phyloP scores from a whole-genome alignment of 2,797 vertebrate species.

The Odontamblyopus lacepedii region DNA sequence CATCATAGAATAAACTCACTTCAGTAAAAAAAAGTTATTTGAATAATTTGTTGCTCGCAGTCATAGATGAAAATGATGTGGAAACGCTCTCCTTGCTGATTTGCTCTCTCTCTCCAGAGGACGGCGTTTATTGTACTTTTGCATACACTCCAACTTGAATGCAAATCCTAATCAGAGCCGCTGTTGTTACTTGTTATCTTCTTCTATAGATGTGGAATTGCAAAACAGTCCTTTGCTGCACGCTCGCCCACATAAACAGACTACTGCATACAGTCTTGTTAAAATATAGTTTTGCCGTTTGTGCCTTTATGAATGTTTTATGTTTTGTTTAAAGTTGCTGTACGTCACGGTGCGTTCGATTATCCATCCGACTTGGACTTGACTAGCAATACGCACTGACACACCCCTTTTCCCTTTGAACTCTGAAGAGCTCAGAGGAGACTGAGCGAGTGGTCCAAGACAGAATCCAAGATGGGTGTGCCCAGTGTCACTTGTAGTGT shows the following conservation, averaged over 20 bases:
- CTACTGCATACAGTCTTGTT: neutral
- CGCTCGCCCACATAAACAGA: slow-evolving; percentile 6
- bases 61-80: slow-evolving; percentile 50
- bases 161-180: slow-evolving; percentile 51
- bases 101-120: slow-evolving; percentile 42
- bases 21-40: slow-evolving; percentile 24
- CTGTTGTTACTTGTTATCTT: slow-evolving; percentile 58
- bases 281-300: neutral
- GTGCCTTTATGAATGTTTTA: neutral
- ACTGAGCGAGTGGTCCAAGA: no score
- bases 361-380: no score
- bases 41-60: slow-evolving; percentile 45
- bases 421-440: no score
- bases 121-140: slow-evolving; percentile 39
- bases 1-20: neutral
- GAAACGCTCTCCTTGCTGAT: slow-evolving; percentile 30
- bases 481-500: no score
- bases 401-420: no score
- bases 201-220: slow-evolving; percentile 53
- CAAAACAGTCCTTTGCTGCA: slow-evolving; percentile 49
- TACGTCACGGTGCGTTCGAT: no score
- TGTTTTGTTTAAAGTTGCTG: neutral
- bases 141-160: slow-evolving; percentile 33
- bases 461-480: no score
- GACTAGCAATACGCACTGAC: no score